Evolutionary conservation across 1,140 invertebrate genomes (phyloP).

Genomic region (Zaprionus ornatus): DNA sequence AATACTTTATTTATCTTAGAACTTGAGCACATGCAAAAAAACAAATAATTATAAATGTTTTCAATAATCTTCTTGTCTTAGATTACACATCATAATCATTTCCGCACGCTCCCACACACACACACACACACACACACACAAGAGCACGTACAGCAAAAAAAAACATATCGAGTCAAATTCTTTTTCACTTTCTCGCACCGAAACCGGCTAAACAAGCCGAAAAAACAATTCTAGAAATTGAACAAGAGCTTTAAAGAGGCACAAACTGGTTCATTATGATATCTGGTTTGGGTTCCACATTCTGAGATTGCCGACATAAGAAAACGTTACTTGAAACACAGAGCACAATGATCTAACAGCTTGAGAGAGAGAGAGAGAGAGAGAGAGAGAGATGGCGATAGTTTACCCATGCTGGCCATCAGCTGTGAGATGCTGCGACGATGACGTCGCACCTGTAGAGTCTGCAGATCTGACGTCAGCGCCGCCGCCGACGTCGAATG

Average conservation of each 20-base stretch:
- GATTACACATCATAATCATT: not conserved
- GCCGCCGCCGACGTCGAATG: slow-evolving; percentile 16
- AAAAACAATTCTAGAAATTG: slow-evolving; percentile 37
- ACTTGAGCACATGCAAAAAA: not conserved
- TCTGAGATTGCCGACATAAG: not conserved
- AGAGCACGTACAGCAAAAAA: not conserved
- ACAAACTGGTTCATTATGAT: slow-evolving; percentile 49
- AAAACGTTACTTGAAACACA: slow-evolving; percentile 10
- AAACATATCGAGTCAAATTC: slow-evolving; percentile 25
- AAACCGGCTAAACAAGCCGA: slow-evolving; percentile 52
- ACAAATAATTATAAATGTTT: not conserved
- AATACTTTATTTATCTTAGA: not conserved
- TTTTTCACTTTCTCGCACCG: slow-evolving; percentile 59
- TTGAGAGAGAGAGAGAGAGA: not conserved
- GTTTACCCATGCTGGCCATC: slow-evolving; percentile 82
- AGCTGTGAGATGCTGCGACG: slow-evolving; percentile 83
- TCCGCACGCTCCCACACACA: slow-evolving; percentile 10
- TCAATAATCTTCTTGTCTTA: not conserved
- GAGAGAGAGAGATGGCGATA: not conserved
- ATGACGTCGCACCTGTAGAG: slow-evolving; percentile 69
- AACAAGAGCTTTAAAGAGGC: slow-evolving; percentile 11
- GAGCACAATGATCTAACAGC: slow-evolving; percentile 57
- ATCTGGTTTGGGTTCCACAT: not conserved
- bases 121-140: not conserved
- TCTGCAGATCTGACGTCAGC: slow-evolving; percentile 36